phyloP scores from a whole-genome alignment of 2,888 invertebrate species.

The Meghimatium bilineatum region DNA sequence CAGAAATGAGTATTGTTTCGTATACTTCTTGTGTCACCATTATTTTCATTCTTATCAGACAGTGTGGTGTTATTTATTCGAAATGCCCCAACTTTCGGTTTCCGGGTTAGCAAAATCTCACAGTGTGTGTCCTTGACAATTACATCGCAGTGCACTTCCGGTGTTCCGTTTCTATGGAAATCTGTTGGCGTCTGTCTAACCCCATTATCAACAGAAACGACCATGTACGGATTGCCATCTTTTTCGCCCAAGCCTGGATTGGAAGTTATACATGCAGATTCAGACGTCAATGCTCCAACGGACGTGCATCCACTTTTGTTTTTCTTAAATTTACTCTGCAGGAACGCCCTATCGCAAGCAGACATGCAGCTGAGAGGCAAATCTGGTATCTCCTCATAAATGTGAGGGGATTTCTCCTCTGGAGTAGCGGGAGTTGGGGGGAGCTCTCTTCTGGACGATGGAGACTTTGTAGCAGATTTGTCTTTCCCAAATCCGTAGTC shows the following conservation, averaged over 20 bases:
- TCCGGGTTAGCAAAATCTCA: slow-evolving; percentile 42
- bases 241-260: not conserved
- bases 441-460: slow-evolving; percentile 45
- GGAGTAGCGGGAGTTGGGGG: slow-evolving; percentile 48
- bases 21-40: slow-evolving; percentile 23
- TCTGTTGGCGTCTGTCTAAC: slow-evolving; percentile 42
- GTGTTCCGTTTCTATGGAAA: slow-evolving; percentile 41
- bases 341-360: slow-evolving; percentile 24
- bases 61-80: not conserved
- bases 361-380: slow-evolving; percentile 43
- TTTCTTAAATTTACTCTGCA: slow-evolving; percentile 30
- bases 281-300: not conserved
- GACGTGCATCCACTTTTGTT: not conserved
- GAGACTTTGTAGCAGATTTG: slow-evolving; percentile 40
- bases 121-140: slow-evolving; percentile 50
- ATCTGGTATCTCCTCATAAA: slow-evolving; percentile 57
- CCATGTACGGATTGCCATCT: slow-evolving; percentile 52
- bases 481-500: slow-evolving; percentile 54
- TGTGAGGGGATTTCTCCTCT: slow-evolving; percentile 54
- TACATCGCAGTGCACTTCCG: slow-evolving; percentile 47
- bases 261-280: not conserved
- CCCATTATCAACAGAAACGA: slow-evolving; percentile 50
- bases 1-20: slow-evolving; percentile 41
- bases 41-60: slow-evolving; percentile 18
- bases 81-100: slow-evolving; percentile 41